Percentiles rank a stretch among this genome's conserved stretches.
Conservation (phyloP, 1,140 invertebrate genomes). For the Helicoverpa armigera region DNA sequence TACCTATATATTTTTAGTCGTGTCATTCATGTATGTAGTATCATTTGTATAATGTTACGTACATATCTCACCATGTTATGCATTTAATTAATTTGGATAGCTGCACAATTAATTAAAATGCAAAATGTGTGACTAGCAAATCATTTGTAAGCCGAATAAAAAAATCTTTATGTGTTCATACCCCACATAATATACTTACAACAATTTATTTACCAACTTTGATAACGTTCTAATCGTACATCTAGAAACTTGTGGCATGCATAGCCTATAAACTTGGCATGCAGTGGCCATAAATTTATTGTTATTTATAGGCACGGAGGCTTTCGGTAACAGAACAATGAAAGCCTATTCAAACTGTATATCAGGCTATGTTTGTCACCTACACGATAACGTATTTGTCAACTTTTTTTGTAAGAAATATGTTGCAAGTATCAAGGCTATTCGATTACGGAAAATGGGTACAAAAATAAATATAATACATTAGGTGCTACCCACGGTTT, state of each 20-base stretch:
- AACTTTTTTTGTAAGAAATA: background rate
- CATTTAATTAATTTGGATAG: too few relatives aligned
- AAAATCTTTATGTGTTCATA: background rate
- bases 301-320: slow-evolving; percentile 11
- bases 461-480: too few relatives aligned
- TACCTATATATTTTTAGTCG: too few relatives aligned
- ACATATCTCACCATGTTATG: too few relatives aligned
- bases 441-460: too few relatives aligned
- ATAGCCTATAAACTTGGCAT: slow-evolving; percentile 38
- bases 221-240: slow-evolving; percentile 24
- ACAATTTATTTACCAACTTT: slow-evolving; percentile 13
- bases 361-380: slow-evolving; percentile 5
- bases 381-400: background rate
- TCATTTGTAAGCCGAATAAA: background rate
- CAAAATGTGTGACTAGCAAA: too few relatives aligned
- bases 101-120: too few relatives aligned
- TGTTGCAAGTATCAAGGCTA: too few relatives aligned
- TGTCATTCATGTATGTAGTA: too few relatives aligned
- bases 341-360: slow-evolving; percentile 19
- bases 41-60: too few relatives aligned
- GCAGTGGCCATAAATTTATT: slow-evolving; percentile 33
- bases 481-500: too few relatives aligned
- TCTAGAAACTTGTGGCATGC: slow-evolving; percentile 19
- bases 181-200: slow-evolving; percentile 10
- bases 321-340: slow-evolving; percentile 13